These are phyloP conservation scores for Bactericera cockerelli DNA, from an alignment of 1,140 invertebrate species.

Conservation along the genomic window DNA sequence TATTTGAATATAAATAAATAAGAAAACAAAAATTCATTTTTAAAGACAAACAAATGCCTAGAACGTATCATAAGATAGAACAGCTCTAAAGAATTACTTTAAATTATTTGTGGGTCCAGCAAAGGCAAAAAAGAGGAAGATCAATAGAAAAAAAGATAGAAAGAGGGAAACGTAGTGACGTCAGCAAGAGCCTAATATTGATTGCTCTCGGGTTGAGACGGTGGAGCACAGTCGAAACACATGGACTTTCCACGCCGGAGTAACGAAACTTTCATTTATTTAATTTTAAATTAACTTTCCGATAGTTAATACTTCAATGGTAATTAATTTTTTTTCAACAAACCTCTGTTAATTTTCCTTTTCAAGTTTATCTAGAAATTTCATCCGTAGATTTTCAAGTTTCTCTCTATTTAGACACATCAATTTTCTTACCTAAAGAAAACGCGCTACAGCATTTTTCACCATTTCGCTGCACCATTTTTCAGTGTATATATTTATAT, in stretches of 20 bases:
- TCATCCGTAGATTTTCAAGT: not conserved
- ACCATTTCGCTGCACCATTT: not conserved
- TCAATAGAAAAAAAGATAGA: not conserved
- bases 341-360: not conserved
- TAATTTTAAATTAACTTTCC: too few species aligned
- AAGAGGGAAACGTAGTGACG: not conserved
- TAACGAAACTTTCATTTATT: too few species aligned
- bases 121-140: slow-evolving; percentile 3
- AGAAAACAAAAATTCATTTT: not conserved
- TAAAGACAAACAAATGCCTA: too few species aligned
- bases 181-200: slow-evolving; percentile 5
- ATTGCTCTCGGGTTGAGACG: not conserved
- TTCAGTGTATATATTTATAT: not conserved
- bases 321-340: not conserved
- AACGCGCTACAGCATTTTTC: not conserved
- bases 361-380: too few species aligned
- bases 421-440: not conserved
- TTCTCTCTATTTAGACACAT: not conserved
- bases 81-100: not conserved
- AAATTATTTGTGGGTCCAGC: not conserved
- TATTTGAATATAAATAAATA: too few species aligned
- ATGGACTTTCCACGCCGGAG: not conserved
- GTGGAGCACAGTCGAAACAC: not conserved
- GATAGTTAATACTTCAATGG: not conserved
- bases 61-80: too few species aligned